These are phyloP conservation scores for Thamnophis sirtalis DNA, from an alignment of 2,113 vertebrate genomes.

Conservation along the genomic window DNA sequence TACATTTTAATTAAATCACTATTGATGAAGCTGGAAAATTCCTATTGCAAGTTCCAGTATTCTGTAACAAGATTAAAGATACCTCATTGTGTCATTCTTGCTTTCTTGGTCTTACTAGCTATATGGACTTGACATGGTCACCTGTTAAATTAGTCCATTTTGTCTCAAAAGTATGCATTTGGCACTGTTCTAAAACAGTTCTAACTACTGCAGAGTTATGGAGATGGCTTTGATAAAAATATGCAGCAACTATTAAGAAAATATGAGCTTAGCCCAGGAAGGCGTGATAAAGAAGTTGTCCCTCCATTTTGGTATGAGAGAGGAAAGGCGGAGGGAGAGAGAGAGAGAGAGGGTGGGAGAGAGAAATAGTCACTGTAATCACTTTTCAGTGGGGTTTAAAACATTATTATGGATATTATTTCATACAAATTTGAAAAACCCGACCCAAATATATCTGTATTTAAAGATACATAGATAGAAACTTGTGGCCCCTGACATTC, in stretches of 20 bases:
- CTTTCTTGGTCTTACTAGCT: not conserved
- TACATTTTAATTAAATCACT: not conserved
- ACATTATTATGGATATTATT: not conserved
- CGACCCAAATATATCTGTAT: not conserved
- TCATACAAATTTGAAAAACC: not conserved
- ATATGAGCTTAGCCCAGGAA: not conserved
- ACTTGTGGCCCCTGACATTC: not conserved
- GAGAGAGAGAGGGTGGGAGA: accelerated
- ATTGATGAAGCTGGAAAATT: not conserved
- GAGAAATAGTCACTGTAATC: not conserved
- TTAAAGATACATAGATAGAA: not conserved
- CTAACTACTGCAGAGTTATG: not conserved
- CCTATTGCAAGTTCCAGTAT: not conserved
- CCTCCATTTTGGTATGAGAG: not conserved
- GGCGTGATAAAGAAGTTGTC: not conserved
- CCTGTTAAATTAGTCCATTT: not conserved
- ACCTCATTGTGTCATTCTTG: not conserved
- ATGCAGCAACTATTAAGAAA: not conserved
- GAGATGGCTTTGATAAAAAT: not conserved
- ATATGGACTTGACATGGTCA: not conserved
- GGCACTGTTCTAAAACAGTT: not conserved
- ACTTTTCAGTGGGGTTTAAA: not conserved
- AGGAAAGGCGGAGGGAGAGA: too few relatives aligned
- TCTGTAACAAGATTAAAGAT: not conserved
- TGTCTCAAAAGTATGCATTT: not conserved